A percentile compares a stretch with the other conserved stretches of the same genome.
Evolutionary conservation across 2,888 invertebrate species (phyloP).

Genomic region (Trichopria drosophilae): DNA sequence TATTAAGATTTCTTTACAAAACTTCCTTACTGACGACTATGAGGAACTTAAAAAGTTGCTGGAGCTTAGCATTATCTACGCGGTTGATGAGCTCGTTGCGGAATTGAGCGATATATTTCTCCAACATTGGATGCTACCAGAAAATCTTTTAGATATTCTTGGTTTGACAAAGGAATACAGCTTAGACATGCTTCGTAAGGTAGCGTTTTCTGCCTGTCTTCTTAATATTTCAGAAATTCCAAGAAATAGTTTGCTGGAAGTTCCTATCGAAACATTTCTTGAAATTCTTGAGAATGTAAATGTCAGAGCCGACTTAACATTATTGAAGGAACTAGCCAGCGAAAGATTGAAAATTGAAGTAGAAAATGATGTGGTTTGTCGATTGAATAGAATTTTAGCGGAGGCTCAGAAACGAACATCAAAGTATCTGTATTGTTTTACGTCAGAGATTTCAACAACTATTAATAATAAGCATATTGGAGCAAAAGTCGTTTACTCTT

Average conservation of each 20-base stretch:
- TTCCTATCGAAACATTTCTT: slow-evolving; percentile 35
- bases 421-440: too few species aligned
- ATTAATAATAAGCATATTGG: too few species aligned
- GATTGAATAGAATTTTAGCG: too few species aligned
- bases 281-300: slow-evolving; percentile 43
- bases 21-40: slow-evolving; percentile 35
- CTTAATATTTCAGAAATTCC: slow-evolving; percentile 45
- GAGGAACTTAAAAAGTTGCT: slow-evolving; percentile 41
- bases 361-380: too few species aligned
- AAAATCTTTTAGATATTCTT: slow-evolving; percentile 44
- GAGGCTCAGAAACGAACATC: too few species aligned
- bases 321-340: slow-evolving; percentile 25
- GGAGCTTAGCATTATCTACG: slow-evolving; percentile 43
- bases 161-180: slow-evolving; percentile 41
- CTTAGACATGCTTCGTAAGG: slow-evolving; percentile 34
- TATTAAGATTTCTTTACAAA: slow-evolving; percentile 38
- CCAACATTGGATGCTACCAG: slow-evolving; percentile 39
- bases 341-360: slow-evolving; percentile 37
- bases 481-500: slow-evolving; percentile 20
- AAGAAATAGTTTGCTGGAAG: slow-evolving; percentile 24
- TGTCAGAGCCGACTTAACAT: slow-evolving; percentile 28
- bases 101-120: slow-evolving; percentile 42
- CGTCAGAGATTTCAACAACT: too few species aligned
- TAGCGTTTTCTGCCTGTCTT: slow-evolving; percentile 39
- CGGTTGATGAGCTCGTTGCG: slow-evolving; percentile 40